Conservation (phyloP, 2,888 invertebrate genomes). For the Lypha dubia region DNA sequence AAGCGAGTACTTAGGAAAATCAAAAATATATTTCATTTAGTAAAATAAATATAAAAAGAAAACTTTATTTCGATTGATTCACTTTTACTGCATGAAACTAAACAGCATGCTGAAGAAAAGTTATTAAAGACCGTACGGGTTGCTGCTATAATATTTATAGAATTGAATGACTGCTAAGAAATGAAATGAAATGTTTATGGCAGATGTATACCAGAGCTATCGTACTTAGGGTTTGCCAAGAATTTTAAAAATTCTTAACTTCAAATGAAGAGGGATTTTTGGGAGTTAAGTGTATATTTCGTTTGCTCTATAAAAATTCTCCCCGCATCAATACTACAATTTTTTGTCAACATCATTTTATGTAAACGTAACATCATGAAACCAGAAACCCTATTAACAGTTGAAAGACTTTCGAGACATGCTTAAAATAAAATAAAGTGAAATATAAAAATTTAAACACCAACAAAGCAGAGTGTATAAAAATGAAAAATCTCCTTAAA, state of each 20-base stretch:
- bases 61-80: not conserved
- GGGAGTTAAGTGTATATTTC: too few relatives aligned
- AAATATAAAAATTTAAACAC: not conserved
- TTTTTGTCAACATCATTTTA: not conserved
- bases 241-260: too few relatives aligned
- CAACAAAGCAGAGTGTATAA: not conserved
- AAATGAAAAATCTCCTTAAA: slow-evolving; percentile 22
- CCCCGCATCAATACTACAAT: not conserved
- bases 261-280: too few relatives aligned
- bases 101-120: slow-evolving; percentile 7
- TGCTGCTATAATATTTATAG: slow-evolving; percentile 16
- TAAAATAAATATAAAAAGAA: not conserved
- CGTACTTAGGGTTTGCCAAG: not conserved
- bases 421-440: slow-evolving; percentile 19
- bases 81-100: slow-evolving; percentile 56
- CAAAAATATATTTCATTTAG: not conserved
- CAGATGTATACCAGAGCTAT: not conserved
- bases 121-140: not conserved
- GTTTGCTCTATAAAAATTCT: not conserved
- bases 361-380: not conserved
- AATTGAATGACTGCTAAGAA: not conserved
- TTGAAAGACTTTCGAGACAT: not conserved
- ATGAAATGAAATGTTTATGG: not conserved
- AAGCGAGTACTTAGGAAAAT: not conserved
- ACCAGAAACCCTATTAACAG: not conserved